A percentile compares a stretch with the other conserved stretches of the same genome.
Evolutionary conservation across 2,113 vertebrate species (phyloP).

Genomic region (Trichechus manatus): DNA sequence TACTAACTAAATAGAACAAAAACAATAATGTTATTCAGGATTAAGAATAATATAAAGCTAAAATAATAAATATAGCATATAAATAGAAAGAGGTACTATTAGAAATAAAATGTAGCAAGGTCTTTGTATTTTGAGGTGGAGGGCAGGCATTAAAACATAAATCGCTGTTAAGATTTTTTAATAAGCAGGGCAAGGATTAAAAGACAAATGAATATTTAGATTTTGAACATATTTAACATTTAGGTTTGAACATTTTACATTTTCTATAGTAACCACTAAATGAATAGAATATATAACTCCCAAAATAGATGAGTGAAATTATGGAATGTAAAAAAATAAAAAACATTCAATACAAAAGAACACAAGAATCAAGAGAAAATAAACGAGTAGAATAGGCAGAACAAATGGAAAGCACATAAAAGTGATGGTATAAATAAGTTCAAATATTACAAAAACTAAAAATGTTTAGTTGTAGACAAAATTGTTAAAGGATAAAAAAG

Average conservation of each 20-base stretch:
- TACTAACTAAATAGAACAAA: background rate
- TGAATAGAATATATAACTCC: background rate
- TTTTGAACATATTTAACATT: background rate
- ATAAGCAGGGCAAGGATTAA: background rate
- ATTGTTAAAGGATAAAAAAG: background rate
- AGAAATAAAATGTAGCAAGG: background rate
- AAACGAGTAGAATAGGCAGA: background rate
- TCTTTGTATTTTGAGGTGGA: background rate
- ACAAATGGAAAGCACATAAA: background rate
- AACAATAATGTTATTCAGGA: background rate
- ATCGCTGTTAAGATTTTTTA: background rate
- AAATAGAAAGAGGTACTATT: background rate
- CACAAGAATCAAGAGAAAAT: background rate
- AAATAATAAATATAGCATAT: background rate
- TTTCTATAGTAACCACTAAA: background rate
- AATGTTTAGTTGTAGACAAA: background rate
- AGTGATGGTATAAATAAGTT: background rate
- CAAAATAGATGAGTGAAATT: background rate
- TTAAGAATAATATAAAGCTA: background rate
- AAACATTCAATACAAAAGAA: background rate
- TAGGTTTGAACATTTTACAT: background rate
- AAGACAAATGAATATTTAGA: background rate
- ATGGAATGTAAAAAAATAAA: background rate
- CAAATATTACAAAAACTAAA: background rate
- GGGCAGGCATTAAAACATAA: background rate